A percentile compares a stretch with the other conserved stretches of the same genome.
These are phyloP conservation scores for Pseudopodoces humilis DNA, from an alignment of 2,113 vertebrate species.

Conservation along the genomic window DNA sequence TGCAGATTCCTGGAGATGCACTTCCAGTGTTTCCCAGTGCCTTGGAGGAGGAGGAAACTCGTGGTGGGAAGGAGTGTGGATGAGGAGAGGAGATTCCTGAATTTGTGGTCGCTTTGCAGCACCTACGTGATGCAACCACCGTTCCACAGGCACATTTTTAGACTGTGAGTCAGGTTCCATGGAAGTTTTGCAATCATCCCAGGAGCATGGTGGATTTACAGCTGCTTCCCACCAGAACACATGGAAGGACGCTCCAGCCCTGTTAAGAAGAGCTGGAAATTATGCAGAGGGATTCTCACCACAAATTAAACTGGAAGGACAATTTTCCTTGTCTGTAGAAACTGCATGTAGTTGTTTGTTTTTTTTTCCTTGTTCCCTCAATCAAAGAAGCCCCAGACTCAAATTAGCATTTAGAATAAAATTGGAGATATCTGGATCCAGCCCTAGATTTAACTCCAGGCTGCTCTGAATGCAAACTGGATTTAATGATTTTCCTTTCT, in stretches of 20 bases:
- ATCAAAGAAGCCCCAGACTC: not conserved
- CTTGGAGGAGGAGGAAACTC: not conserved
- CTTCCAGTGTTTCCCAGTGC: not conserved
- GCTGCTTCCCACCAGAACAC: not conserved
- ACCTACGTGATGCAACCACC: constrained; percentile 35
- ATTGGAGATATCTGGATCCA: not conserved
- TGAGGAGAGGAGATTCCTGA: not conserved
- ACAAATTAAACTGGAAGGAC: not conserved
- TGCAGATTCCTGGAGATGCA: not conserved
- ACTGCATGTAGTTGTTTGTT: not conserved
- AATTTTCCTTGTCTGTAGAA: not conserved
- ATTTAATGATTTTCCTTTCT: not conserved
- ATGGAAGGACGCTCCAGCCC: not conserved
- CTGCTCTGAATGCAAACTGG: not conserved
- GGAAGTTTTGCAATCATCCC: constrained; percentile 33
- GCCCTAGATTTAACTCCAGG: not conserved
- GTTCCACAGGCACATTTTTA: constrained; percentile 63
- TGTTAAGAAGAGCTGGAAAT: constrained; percentile 5
- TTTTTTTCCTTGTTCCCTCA: not conserved
- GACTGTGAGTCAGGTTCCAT: constrained; percentile 69
- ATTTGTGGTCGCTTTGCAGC: not conserved
- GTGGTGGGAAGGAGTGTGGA: not conserved
- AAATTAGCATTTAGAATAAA: not conserved
- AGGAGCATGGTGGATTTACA: constrained; percentile 24
- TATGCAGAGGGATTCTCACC: not conserved